Conservation (phyloP, 2,888 invertebrate species). For the Macropis europaea region DNA sequence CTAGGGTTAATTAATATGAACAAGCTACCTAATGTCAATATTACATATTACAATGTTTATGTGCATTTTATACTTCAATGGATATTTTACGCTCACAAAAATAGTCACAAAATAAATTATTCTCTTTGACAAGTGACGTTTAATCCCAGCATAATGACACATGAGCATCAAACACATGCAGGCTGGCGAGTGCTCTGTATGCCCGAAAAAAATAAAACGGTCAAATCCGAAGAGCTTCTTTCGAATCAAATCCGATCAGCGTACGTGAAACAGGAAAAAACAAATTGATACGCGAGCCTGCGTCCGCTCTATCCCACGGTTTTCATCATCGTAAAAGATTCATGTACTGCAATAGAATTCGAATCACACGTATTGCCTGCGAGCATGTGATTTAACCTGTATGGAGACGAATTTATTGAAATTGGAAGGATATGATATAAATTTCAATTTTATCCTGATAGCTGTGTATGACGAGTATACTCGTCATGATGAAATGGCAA, state of each 20-base stretch:
- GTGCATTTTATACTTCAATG: too few species aligned
- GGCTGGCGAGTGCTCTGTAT: background rate
- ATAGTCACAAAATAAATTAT: constrained; percentile 1
- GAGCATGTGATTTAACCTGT: constrained; percentile 42
- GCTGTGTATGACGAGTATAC: too few species aligned
- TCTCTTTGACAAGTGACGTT: background rate
- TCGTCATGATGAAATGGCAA: too few species aligned
- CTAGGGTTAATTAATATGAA: too few species aligned
- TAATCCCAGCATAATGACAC: background rate
- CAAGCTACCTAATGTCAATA: too few species aligned
- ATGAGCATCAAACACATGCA: background rate
- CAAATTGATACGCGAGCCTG: background rate
- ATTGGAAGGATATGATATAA: too few species aligned
- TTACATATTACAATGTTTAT: too few species aligned
- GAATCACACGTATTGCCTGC: constrained; percentile 28
- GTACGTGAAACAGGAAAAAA: background rate
- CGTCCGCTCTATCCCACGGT: too few species aligned
- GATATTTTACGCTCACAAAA: too few species aligned
- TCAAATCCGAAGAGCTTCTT: background rate
- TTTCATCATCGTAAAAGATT: too few species aligned
- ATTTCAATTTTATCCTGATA: too few species aligned
- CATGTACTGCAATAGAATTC: constrained; percentile 41
- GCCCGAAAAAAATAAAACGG: background rate
- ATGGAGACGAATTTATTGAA: too few species aligned
- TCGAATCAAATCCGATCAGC: background rate